Evolutionary conservation across 2,888 invertebrate genomes (phyloP), one percentile per base, ranked within the genome.

Genomic region (Eupithecia pulchellata): DNA sequence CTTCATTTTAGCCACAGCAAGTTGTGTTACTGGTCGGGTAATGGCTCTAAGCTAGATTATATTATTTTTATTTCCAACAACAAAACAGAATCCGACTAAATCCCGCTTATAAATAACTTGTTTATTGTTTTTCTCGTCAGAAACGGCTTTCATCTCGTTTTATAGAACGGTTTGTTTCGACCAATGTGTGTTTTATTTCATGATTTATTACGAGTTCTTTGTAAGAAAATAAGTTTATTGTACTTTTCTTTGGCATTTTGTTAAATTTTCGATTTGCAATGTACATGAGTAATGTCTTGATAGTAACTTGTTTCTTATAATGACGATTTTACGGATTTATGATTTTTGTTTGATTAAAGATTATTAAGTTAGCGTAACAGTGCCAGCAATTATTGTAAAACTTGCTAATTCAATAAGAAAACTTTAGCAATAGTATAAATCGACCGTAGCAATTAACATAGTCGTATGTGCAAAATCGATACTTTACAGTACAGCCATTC

Each of bases 91-190:
- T 36, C n/a, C 61, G 34, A 34, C 61, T 34, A 61, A 60, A 34
- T 25, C 61, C 61, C 14, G 61, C 61, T 61, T 61, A 61, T 61
- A 61, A 61, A 61, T 61, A 61, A 61, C 61, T 13, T 61, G 61
- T 69, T 61, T 64, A 69, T 64, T 69, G 47, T 69, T 65, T 60
- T 36, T 55, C 61, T 65, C 69, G 60, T 64, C 64, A 61, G 61
- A 65, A 69, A 60, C 60, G 52, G 64, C 29, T 65, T 65, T 61
- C 65, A 65, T 69, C 36, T 61, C 29, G 64, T 57, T 60, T 34
- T 64, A 52, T 25, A 52, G 42, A 47, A 64, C 42, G 42, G 32
- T 64, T 60, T 58, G 60, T 47, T 60, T 64, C 14, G 17, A 36
- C 20, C 14, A 52, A 69, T 58, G 58, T 29, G 64, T 52, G 42